Conservation (phyloP, 2,888 invertebrate genomes). For the Pterobdella sp. region DNA sequence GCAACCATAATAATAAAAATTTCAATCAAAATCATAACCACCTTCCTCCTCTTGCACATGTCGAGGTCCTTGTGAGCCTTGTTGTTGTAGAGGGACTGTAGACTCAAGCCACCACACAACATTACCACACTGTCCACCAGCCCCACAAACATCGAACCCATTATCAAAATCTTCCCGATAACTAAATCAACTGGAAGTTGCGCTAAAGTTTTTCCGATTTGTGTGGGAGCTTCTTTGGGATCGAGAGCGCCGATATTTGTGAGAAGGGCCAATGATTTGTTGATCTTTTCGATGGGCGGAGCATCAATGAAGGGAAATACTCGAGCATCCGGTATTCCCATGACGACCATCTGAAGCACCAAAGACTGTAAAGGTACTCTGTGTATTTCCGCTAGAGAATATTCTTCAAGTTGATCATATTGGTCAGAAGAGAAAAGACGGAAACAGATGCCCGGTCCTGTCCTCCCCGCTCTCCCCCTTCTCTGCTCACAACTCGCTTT, state of each 20-base stretch:
- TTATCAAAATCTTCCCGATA: slow-evolving; percentile 87
- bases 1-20: too few species aligned
- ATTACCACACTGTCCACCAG: slow-evolving; percentile 75
- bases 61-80: slow-evolving; percentile 76
- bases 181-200: slow-evolving; percentile 87
- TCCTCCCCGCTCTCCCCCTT: slow-evolving; percentile 73
- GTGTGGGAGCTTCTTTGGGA: slow-evolving; percentile 66
- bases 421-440: slow-evolving; percentile 58
- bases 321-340: slow-evolving; percentile 82
- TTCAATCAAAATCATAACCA: neutral
- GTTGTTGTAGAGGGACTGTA: slow-evolving; percentile 85
- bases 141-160: slow-evolving; percentile 78
- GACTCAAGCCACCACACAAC: slow-evolving; percentile 80
- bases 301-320: slow-evolving; percentile 87
- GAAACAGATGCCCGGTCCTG: slow-evolving; percentile 87
- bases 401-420: slow-evolving; percentile 48
- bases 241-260: slow-evolving; percentile 65
- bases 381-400: slow-evolving; percentile 84
- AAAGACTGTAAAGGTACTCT: slow-evolving; percentile 86
- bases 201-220: slow-evolving; percentile 70
- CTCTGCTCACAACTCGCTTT: slow-evolving; percentile 93
- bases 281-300: slow-evolving; percentile 74
- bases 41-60: slow-evolving; percentile 35
- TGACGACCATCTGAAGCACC: slow-evolving; percentile 75
- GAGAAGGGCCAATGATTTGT: slow-evolving; percentile 64